Percentiles rank a stretch among this genome's conserved stretches.
These are phyloP conservation scores for Sweltsa coloradensis DNA, from an alignment of 1,140 invertebrate species.

Conservation along the genomic window DNA sequence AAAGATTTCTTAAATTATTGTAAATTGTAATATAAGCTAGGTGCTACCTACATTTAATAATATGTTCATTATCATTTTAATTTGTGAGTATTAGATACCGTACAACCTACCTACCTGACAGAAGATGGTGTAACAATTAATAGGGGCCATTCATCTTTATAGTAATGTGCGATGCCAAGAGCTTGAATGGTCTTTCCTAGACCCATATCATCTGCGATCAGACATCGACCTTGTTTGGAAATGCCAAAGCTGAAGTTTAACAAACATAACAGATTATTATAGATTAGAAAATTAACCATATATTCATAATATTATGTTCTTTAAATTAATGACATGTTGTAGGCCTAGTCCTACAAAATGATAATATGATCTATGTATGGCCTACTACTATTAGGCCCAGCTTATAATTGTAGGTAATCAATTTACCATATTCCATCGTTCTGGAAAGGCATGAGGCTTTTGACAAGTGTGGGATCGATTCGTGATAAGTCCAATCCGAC, in stretches of 20 bases:
- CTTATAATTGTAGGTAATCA: neutral
- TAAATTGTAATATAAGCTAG: no score
- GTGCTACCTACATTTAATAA: no score
- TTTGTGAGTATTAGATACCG: conserved; percentile 6
- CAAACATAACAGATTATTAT: conserved; percentile 8
- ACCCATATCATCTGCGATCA: conserved; percentile 97
- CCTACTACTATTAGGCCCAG: neutral
- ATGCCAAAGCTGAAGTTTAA: conserved; percentile 51
- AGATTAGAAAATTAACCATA: neutral
- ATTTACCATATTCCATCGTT: conserved; percentile 57
- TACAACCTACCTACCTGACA: conserved; percentile 44
- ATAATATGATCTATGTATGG: neutral
- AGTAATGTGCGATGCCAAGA: conserved; percentile 81
- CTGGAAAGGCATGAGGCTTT: conserved; percentile 69
- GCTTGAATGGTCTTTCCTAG: conserved; percentile 97
- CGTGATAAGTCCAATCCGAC: conserved; percentile 18
- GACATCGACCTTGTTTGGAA: conserved; percentile 51
- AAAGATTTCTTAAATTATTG: no score
- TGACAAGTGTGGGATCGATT: conserved; percentile 41
- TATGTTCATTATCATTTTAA: no score
- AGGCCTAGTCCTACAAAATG: neutral
- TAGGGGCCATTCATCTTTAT: conserved; percentile 78
- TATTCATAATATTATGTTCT: neutral
- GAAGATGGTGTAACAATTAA: conserved; percentile 76
- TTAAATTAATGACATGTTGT: neutral